Base-by-base conservation (phyloP, 2,888 invertebrate genomes). In the Euzetes globulus region DNA sequence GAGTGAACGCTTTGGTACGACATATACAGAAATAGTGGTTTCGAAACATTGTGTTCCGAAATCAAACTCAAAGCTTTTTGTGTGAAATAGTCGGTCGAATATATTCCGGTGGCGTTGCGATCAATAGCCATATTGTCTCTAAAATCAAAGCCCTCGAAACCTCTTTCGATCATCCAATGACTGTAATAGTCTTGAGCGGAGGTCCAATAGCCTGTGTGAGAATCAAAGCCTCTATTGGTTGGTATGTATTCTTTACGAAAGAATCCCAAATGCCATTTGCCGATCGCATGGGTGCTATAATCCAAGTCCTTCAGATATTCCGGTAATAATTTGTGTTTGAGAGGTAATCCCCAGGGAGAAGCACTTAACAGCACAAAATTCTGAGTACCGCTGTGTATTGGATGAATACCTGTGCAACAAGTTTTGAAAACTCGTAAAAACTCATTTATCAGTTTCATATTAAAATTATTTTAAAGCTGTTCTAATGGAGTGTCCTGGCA, bases 181-280 rank as follows among this genome's bases (percentile, higher is more conserved):
- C 93, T 93, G 81, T 87, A 91, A 84, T 94, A 92, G 82, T 95
- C 94, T 25, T 92, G 91, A 82, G 90, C 91, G 0, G 94, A 94
- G 0, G 90, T 89, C 90, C 92, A 92, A 81, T 87, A 92, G 0
- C 95, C 94, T 87, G 89, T 82, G 84, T 90, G 90, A 77, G 89
- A 86, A 80, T 90, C 87, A 81, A 92, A 93, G 25, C 92, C 93
- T 79, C 92, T 85, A 79, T 86, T 86, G 0, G 88, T 83, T 0
- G 93, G 92, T 11, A 91, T 87, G 80, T 91, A 91, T 76, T 88
- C 88, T 81, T 86, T 87, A 79, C 87, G 87, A 81, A 87, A 90
- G 81, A 88, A 88, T 0, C 92, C 94, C 76, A 94, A 86, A 81
- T 87, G 87, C 92, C 92, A 92, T 84, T 92, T 92, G 25, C 92